These are phyloP conservation scores for Beris chalybata DNA, from an alignment of 2,888 invertebrate genomes.

Conservation along the genomic window DNA sequence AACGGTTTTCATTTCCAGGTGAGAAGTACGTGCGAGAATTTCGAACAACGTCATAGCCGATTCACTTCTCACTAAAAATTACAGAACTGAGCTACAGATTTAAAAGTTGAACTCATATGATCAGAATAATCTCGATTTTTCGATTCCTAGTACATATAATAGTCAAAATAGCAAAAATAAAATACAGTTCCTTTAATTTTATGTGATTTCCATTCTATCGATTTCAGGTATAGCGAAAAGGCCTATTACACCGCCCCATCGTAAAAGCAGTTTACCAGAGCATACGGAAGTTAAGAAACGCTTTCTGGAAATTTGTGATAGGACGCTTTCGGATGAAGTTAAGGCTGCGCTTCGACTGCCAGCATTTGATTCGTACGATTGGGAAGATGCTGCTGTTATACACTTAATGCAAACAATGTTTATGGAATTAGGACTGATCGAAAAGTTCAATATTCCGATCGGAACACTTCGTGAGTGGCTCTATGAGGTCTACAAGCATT, in stretches of 20 bases:
- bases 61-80: too few species aligned
- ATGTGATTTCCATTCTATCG: constrained; percentile 3
- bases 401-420: constrained; percentile 80
- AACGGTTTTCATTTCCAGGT: too few species aligned
- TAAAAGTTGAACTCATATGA: too few species aligned
- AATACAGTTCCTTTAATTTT: background rate
- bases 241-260: constrained; percentile 55
- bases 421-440: constrained; percentile 72
- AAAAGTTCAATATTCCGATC: constrained; percentile 75
- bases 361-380: constrained; percentile 78
- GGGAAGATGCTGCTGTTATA: constrained; percentile 79
- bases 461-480: constrained; percentile 70
- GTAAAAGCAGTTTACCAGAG: constrained; percentile 58
- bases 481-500: constrained; percentile 76
- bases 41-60: too few species aligned
- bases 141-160: too few species aligned
- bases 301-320: constrained; percentile 57
- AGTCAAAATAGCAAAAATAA: too few species aligned
- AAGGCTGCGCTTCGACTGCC: constrained; percentile 55
- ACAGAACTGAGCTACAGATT: too few species aligned
- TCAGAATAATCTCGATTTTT: too few species aligned
- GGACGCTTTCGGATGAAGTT: constrained; percentile 55
- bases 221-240: constrained; percentile 54
- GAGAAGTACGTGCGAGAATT: too few species aligned
- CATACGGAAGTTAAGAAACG: constrained; percentile 57